Evolutionary conservation across 2,797 vertebrate genomes (phyloP), one percentile per base, ranked within the genome.

Genomic region (Epinephelus malabaricus): DNA sequence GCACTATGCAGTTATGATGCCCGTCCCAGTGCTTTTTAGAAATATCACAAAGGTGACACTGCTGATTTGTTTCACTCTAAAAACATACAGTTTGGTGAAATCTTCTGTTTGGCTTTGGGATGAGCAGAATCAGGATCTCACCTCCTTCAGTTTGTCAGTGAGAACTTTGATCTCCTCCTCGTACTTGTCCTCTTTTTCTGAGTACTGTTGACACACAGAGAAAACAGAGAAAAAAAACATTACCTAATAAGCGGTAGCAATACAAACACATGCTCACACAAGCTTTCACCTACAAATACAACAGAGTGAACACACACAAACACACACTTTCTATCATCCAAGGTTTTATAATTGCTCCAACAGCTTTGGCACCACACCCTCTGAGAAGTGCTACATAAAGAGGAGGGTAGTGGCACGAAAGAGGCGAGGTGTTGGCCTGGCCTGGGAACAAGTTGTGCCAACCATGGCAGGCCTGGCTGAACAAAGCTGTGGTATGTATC

Each of bases 81-180:
- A 66, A 53, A 9, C 43, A 62, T 15, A 49, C 12, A 45, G 11
- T 19, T 40, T 40, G 38, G 49, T 34, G 34, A 69, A 38, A 59
- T 61, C 15, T 46, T 68, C 10, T 18, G 6, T n/a, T 61, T 4
- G 47, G 21, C 18, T 49, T n/a, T 38, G 5, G 3, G 19, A 66
- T 61, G 19, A 51, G 13, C 2, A 40, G 7, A 61, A 23, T 46
- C 30, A 15, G 27, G 19, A 59, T 34, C 92, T 88, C 89, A 96
- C 95, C 95, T 96, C 95, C 94, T 96, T 96, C 92, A 96, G 94
- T 85, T 96, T 96, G 92, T 96, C 95, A 62, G 92, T 95, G 78
- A 99, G 95, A 79, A 98, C 95, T 95, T 99, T 99, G 91, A 99
- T 99, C 94, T 99, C 98, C 92, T 99, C 98, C 93, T 99, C 98